These are phyloP conservation scores for Hylia prasina DNA, from an alignment of 2,113 vertebrate genomes.

Conservation along the genomic window DNA sequence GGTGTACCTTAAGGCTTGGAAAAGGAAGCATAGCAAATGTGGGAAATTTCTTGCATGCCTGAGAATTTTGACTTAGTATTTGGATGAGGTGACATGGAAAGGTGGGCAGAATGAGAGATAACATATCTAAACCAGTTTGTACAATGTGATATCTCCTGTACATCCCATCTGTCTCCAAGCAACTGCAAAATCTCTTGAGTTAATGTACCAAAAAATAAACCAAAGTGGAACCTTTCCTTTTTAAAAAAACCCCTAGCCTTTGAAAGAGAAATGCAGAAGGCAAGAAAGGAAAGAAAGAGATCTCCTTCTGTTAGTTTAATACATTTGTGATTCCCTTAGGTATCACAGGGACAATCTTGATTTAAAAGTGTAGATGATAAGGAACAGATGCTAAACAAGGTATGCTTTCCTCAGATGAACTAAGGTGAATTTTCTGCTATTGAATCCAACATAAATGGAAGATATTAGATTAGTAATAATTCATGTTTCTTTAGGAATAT, in stretches of 20 bases:
- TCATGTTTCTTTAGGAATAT: background rate
- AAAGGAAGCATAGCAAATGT: background rate
- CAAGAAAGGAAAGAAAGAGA: background rate
- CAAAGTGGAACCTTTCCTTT: background rate
- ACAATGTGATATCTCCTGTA: background rate
- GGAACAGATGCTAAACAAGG: background rate
- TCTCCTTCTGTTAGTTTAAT: constrained; percentile 24
- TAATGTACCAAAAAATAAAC: constrained; percentile 37
- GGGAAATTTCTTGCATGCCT: background rate
- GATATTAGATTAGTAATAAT: background rate
- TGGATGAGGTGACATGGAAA: background rate
- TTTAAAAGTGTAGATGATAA: constrained; percentile 5
- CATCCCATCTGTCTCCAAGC: background rate
- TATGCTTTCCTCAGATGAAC: background rate
- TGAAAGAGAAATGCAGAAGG: background rate
- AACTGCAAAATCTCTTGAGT: constrained; percentile 12
- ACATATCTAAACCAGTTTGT: background rate
- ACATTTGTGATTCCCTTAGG: background rate
- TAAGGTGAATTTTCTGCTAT: background rate
- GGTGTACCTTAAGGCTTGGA: background rate
- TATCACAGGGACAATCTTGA: constrained; percentile 21
- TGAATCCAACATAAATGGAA: background rate
- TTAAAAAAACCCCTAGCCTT: background rate
- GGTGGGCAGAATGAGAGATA: background rate
- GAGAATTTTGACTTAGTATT: background rate